phyloP scores from a whole-genome alignment of 2,888 invertebrate genomes.

The Noctua fimbriata region DNA sequence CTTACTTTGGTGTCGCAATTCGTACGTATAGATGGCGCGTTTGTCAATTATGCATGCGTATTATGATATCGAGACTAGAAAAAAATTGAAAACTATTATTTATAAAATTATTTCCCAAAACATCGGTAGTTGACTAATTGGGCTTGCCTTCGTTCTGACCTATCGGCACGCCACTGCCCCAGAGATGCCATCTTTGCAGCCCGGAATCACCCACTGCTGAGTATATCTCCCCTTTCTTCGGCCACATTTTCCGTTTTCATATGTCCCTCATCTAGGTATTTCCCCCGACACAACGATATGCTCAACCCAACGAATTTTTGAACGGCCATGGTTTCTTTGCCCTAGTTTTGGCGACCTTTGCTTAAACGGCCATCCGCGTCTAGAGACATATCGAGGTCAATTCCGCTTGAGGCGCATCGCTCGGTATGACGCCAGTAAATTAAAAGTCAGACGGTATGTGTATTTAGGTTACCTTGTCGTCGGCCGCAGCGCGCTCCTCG shows the following conservation, averaged over 20 bases:
- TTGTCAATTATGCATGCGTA: no score
- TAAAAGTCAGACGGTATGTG: not conserved
- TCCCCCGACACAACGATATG: not conserved
- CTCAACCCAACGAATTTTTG: not conserved
- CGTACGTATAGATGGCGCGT: no score
- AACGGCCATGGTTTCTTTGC: not conserved
- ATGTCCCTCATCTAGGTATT: not conserved
- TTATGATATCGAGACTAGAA: no score
- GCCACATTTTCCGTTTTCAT: not conserved
- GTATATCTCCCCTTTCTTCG: not conserved
- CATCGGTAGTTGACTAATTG: no score
- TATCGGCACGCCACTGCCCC: no score
- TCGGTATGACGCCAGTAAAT: not conserved
- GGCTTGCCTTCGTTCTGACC: no score
- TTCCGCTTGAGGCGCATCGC: not conserved
- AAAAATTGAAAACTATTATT: no score
- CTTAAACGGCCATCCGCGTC: not conserved
- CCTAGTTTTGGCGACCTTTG: not conserved
- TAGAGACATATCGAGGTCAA: not conserved
- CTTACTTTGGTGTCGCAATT: no score
- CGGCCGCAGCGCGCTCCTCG: slow-evolving; percentile 92
- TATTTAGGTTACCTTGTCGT: slow-evolving; percentile 89
- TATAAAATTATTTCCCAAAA: no score
- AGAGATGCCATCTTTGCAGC: not conserved
- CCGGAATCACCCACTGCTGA: not conserved